Base-by-base conservation (phyloP, 2,113 vertebrate species). In the Vimba vimba region DNA sequence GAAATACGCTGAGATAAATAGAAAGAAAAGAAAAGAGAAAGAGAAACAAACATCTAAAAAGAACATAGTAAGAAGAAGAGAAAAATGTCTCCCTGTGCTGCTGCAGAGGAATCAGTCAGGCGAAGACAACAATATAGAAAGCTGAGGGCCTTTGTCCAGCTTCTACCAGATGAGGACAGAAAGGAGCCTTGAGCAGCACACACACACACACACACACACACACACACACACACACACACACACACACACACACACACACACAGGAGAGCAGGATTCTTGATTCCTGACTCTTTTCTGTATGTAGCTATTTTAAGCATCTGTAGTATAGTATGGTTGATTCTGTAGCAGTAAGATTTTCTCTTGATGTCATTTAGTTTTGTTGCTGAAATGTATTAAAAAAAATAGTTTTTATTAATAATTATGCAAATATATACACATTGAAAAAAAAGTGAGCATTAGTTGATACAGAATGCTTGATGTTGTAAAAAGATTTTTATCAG, bases 121-220 rank as follows among this genome's bases (percentile, higher is more conserved):
- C 60, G 45, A 52, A 50, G 73, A 30, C 36, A 79, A n/a, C n/a
- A 66, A 64, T 25, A 78, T 19, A 85, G 36, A 77, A 33, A 75
- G 43, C 7, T 80, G 43, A 68, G 62, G 62, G 43, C 62, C 27
- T 68, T 69, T 68, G 60, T 82, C 79, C 79, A 36, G 62, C 39
- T 33, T 52, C 27, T 69, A 33, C 25, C 45, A 68, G 62, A 33
- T 8, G 39, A 82, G 79, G 47, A 82, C 64, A 50, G n/a, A 82
- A 68, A 82, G 15, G n/a, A 82, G 62, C 62, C 79, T 68, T 82
- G 79, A 82, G 79, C 39, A 68, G 60, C 13, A 15, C 12, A 4
- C 47, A 4, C 47, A 13, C 47, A 13, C 11, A 4, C 47, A 1
- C 47, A 13, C 47, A 50, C 50, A 4, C 50, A 15, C 50, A 21